phyloP scores from a whole-genome alignment of 1,140 invertebrate genomes.

The Plectrocnemia conspersa region DNA sequence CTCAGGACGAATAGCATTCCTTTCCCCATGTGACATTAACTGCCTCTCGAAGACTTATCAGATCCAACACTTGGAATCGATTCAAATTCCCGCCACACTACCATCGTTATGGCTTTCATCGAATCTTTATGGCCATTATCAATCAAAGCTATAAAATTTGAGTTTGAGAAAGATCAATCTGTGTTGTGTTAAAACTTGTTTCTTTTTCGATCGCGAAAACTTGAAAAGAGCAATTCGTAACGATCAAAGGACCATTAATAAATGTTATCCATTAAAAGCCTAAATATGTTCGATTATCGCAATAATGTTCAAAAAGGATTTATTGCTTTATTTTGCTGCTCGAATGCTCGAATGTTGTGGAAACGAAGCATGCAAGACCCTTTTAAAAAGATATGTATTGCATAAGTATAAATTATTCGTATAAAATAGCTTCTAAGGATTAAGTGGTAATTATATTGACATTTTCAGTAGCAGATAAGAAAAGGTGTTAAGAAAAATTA shows the following conservation, averaged over 20 bases:
- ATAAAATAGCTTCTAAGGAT: too few relatives aligned
- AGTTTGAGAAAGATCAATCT: neutral
- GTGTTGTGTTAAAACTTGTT: neutral
- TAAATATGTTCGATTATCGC: conserved; percentile 27
- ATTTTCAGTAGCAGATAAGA: too few relatives aligned
- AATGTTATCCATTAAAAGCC: conserved; percentile 24
- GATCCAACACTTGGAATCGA: conserved; percentile 16
- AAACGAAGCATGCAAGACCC: too few relatives aligned
- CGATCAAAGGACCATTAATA: conserved; percentile 11
- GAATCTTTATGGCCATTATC: neutral
- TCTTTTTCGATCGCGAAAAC: neutral
- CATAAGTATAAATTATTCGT: too few relatives aligned
- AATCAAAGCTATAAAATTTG: neutral
- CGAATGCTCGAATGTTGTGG: too few relatives aligned
- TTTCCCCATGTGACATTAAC: neutral
- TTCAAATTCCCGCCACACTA: conserved; percentile 1
- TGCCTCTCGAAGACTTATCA: conserved; percentile 1
- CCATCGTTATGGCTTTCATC: conserved; percentile 3
- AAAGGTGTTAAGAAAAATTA: too few relatives aligned
- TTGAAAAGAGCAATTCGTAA: neutral
- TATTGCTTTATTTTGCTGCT: conserved; percentile 17
- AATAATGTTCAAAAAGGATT: conserved; percentile 13
- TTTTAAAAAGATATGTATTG: too few relatives aligned
- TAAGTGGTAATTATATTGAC: too few relatives aligned
- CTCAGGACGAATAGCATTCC: conserved; percentile 7